Percentiles rank a stretch among this genome's conserved stretches.
These are phyloP conservation scores for Gandaritis pyraliata DNA, from an alignment of 2,888 invertebrate species.

Conservation along the genomic window DNA sequence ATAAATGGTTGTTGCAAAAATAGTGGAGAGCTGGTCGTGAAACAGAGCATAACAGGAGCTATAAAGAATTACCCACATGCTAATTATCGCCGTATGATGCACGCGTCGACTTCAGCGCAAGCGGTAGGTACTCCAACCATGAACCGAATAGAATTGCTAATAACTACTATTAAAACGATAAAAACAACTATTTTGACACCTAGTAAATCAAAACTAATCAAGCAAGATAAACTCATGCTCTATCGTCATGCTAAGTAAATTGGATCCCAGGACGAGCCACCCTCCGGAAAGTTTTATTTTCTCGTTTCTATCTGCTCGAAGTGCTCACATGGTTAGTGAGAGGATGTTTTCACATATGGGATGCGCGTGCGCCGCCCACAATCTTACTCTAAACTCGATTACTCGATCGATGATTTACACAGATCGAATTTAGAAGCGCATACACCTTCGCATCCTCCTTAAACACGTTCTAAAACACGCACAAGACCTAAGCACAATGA, in stretches of 20 bases:
- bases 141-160: conserved; percentile 64
- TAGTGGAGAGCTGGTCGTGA: conserved; percentile 65
- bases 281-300: conserved; percentile 67
- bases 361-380: conserved; percentile 76
- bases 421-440: conserved; percentile 77
- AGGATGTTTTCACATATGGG: conserved; percentile 77
- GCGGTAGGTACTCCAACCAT: conserved; percentile 70
- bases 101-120: conserved; percentile 69
- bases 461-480: conserved; percentile 45
- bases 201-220: conserved; percentile 60
- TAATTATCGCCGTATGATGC: conserved; percentile 73
- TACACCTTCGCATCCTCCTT: conserved; percentile 68
- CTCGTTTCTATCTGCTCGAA: conserved; percentile 35
- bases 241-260: conserved; percentile 62
- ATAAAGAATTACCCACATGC: conserved; percentile 81
- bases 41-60: conserved; percentile 79
- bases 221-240: conserved; percentile 58
- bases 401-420: conserved; percentile 81
- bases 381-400: conserved; percentile 81
- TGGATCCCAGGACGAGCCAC: conserved; percentile 76
- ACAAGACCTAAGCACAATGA: conserved; percentile 43
- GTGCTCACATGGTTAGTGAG: conserved; percentile 65
- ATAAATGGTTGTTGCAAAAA: conserved; percentile 77
- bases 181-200: conserved; percentile 56
- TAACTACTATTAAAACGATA: conserved; percentile 50